Evolutionary conservation across 2,113 vertebrate species (phyloP).

Genomic region (Gallinago media): DNA sequence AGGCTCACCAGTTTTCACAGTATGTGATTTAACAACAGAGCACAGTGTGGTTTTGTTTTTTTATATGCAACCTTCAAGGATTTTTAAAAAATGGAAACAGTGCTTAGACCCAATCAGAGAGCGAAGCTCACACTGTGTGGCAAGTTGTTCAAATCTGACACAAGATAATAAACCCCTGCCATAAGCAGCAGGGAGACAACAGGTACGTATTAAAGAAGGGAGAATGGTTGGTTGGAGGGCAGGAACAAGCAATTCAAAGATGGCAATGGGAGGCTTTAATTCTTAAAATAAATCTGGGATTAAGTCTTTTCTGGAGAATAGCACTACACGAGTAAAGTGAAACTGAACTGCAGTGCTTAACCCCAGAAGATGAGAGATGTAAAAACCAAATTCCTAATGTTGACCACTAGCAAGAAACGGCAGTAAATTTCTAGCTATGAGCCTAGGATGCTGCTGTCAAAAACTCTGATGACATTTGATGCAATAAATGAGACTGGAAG

Average conservation of each 20-base stretch:
- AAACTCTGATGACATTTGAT: background rate
- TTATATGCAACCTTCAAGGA: background rate
- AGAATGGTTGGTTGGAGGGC: background rate
- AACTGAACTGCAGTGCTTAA: background rate
- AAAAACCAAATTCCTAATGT: background rate
- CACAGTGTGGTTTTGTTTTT: background rate
- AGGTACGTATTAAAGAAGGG: background rate
- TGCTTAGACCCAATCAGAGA: background rate
- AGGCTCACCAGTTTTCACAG: background rate
- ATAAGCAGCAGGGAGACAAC: background rate
- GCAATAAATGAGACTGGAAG: conserved; percentile 3
- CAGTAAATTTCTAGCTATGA: background rate
- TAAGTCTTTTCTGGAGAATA: background rate
- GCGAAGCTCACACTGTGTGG: background rate
- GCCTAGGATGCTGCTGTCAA: background rate
- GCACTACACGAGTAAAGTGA: background rate
- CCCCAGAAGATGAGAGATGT: background rate
- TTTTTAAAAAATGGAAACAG: background rate
- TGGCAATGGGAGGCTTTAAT: background rate
- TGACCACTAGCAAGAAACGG: background rate
- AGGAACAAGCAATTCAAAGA: background rate
- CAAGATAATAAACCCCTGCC: background rate
- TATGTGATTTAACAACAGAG: background rate
- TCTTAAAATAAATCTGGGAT: background rate
- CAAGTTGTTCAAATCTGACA: background rate